Base-by-base conservation (phyloP, 2,113 vertebrate species). In the Scolopax mira region DNA sequence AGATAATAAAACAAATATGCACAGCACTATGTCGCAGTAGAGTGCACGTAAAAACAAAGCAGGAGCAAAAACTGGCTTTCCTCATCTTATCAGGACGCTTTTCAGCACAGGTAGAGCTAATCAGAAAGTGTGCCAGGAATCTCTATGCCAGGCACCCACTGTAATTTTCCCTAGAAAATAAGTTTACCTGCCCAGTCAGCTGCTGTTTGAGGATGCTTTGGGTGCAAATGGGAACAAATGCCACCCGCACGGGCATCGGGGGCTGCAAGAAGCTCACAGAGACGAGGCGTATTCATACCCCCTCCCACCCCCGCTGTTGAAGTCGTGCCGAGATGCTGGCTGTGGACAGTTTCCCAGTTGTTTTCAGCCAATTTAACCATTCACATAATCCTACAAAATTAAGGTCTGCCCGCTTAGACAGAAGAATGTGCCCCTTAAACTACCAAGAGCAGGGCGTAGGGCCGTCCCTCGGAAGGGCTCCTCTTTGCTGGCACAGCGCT, bases 401-500 rank as follows among this genome's bases (percentile, higher is more conserved):
- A 66, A 49, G 9, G 28, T 44, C 66, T 81, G 3, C 37, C 80
- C 90, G 46, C 82, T 73, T 31, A 77, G 66, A 19, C 22, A 51
- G 74, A 60, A 90, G 62, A 91, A 82, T 10, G 55, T 80, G 51
- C 21, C 51, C 28, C 51, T 71, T 70, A 30, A 52, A 22, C 55
- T 28, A 35, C 42, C 51, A 41, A 79, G 71, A 62, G 52, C 74
- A 85, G 27, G 72, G 48, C 1, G 0, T 12, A 35, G 17, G 1
- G 4, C 61, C 65, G 70, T 61, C 44, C 33, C 74, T n/a, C 74
- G 44, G 54, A 89, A 55, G 52, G 49, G 31, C 54, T 88, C 14
- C 62, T 79, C 11, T 31, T 0, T 1, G 7, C 60, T 61, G 52
- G 44, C 3, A 2, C 18, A 39, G n/a, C 33, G 2, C 21, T 60